Evolutionary conservation across 2,113 vertebrate genomes (phyloP), one percentile per base, ranked within the genome.

Genomic region (Trichechus manatus): DNA sequence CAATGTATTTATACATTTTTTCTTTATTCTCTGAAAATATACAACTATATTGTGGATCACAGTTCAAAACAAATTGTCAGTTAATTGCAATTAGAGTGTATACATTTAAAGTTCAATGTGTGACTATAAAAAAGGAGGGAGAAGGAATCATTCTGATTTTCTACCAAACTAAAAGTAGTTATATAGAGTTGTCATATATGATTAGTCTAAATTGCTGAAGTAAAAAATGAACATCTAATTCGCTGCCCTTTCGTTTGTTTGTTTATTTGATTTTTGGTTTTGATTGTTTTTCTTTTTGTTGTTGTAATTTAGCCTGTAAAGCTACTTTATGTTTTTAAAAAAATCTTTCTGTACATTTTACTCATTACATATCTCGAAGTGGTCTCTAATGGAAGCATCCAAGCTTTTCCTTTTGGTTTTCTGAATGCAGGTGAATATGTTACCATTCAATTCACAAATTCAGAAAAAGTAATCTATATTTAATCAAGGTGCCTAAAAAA

Each of bases 21-120:
- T 97, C 88, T 95, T 93, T 97, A 15, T 95, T 98, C 97, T 97
- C 74, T 95, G 82, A 87, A 89, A 96, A 36, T 72, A 47, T 47
- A 56, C 79, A 97, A 74, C 92, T 89, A 13, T 84, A 96, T 96
- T 89, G 0, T 96, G 78, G 86, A 1, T n/a, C 85, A 92, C 42
- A 96, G 61, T 20, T 94, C 36, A 87, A 87, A 56, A 22, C 42
- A 75, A 91, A 94, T 64, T 64, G 1, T 33, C 50, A 87, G 0
- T 87, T 92, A 92, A 59, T 85, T 96, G 31, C 4, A 96, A 95
- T 42, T 70, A 29, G 0, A 72, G 19, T 93, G 42, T 93, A 29
- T 56, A 66, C 84, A 87, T 66, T 94, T 95, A 85, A 95, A 72
- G 39, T 91, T 91, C 5, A 59, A 31, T 8, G 0, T 59, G 4